Conservation (phyloP, 2,888 invertebrate genomes). For the Sipha maydis region DNA sequence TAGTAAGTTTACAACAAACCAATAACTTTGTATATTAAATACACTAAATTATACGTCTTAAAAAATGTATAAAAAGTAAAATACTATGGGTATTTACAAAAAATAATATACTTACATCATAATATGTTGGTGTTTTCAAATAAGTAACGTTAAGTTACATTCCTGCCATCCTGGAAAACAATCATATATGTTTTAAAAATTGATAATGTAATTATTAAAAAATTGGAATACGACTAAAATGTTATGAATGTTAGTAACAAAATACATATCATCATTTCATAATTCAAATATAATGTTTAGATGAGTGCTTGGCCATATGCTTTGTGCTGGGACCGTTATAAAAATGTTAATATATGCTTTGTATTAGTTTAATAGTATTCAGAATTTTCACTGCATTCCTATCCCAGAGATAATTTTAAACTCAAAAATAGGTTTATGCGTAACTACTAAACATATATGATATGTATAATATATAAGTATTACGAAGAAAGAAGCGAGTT, state of each 20-base stretch:
- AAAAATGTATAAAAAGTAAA: no score
- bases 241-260: constrained; percentile 18
- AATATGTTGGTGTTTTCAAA: constrained; percentile 41
- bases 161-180: constrained; percentile 54
- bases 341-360: neutral
- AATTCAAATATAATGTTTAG: neutral
- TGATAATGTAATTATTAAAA: neutral
- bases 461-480: neutral
- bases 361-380: constrained; percentile 22
- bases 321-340: constrained; percentile 25
- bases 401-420: neutral
- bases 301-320: constrained; percentile 23
- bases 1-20: neutral
- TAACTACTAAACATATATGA: neutral
- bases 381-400: constrained; percentile 32
- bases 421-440: neutral
- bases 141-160: constrained; percentile 50
- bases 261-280: neutral
- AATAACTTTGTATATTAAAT: neutral
- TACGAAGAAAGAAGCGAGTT: constrained; percentile 36
- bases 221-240: neutral
- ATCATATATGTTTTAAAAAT: constrained; percentile 21
- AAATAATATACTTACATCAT: constrained; percentile 57
- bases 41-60: no score
- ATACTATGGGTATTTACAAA: no score